Evolutionary conservation across 1,140 invertebrate species (phyloP).

Genomic region (Goniozus legneri): DNA sequence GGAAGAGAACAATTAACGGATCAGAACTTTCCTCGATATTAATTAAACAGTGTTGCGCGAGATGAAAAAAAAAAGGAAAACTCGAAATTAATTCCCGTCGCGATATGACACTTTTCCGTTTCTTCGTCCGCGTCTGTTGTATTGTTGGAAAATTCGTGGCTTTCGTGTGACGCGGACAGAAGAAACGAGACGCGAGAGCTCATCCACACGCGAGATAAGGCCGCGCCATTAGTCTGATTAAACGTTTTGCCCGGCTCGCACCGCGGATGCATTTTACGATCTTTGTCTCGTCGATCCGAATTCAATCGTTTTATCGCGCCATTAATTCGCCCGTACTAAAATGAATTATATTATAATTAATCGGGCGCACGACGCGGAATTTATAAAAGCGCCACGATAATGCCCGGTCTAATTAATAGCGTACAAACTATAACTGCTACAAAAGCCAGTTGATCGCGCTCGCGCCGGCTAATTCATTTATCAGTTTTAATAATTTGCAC

Average conservation of each 20-base stretch:
- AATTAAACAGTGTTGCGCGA: background rate
- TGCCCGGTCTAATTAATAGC: no score
- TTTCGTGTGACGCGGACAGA: background rate
- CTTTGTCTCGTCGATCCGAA: no score
- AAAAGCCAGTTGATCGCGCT: no score
- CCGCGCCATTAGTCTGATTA: conserved; percentile 37
- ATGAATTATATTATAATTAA: background rate
- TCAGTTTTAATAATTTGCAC: no score
- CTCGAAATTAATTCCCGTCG: background rate
- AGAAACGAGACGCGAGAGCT: background rate
- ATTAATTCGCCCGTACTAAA: background rate
- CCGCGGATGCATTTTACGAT: background rate
- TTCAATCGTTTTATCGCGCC: no score
- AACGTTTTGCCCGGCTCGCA: conserved; percentile 18
- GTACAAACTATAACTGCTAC: no score
- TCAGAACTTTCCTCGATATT: background rate
- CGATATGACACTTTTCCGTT: background rate
- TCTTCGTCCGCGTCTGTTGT: no score
- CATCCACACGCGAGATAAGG: conserved; percentile 30
- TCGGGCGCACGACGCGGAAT: background rate
- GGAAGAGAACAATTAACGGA: background rate
- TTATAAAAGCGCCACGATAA: no score
- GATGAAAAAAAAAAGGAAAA: background rate
- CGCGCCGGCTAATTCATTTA: no score
- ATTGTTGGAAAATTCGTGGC: no score